Percentiles rank a stretch among this genome's conserved stretches.
phyloP scores from a whole-genome alignment of 2,888 invertebrate genomes.

The Dione juno region DNA sequence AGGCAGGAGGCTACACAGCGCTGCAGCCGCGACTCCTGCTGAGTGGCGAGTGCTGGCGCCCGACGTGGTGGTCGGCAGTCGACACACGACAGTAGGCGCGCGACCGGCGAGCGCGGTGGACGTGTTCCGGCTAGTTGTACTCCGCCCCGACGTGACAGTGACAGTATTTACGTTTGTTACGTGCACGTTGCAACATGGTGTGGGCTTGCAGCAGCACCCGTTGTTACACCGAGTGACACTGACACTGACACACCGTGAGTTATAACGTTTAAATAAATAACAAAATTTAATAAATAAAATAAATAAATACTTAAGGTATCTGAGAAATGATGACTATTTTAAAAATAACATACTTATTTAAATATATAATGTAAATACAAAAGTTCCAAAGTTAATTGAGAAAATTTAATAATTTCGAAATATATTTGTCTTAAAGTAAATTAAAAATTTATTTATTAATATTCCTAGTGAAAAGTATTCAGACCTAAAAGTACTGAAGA shows the following conservation, averaged over 20 bases:
- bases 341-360: too few species aligned
- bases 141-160: slow-evolving; percentile 2
- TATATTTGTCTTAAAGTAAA: too few species aligned
- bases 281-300: too few species aligned
- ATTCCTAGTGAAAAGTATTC: too few species aligned
- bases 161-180: slow-evolving; percentile 15
- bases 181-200: slow-evolving; percentile 11
- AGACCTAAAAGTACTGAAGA: too few species aligned
- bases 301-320: too few species aligned
- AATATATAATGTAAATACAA: too few species aligned
- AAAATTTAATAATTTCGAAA: too few species aligned
- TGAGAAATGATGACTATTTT: too few species aligned
- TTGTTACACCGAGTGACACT: slow-evolving; percentile 11
- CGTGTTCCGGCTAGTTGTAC: background rate
- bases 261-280: background rate
- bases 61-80: slow-evolving; percentile 4
- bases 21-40: background rate
- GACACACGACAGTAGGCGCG: slow-evolving; percentile 16
- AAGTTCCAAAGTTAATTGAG: too few species aligned
- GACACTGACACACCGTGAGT: slow-evolving; percentile 10
- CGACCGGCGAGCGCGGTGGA: slow-evolving; percentile 21
- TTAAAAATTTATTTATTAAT: too few species aligned
- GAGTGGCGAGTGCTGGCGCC: background rate
- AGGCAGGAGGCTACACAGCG: background rate
- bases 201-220: background rate